These are phyloP conservation scores for Hypsibius dujardini DNA, from an alignment of 1,140 invertebrate genomes.

Conservation along the genomic window DNA sequence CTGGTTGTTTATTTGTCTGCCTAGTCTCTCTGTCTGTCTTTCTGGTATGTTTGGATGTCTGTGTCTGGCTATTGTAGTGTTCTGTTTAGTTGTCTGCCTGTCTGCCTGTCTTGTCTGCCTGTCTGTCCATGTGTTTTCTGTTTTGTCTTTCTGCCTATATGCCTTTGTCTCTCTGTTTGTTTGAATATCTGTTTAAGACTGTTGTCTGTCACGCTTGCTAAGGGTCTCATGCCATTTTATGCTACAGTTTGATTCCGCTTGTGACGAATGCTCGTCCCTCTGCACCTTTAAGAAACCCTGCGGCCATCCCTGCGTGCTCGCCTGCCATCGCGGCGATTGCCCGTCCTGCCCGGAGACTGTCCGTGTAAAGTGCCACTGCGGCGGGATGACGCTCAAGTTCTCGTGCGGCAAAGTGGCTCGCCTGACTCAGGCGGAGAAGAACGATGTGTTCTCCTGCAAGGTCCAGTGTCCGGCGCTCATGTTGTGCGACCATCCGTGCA, in stretches of 20 bases:
- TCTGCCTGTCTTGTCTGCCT: too few species aligned
- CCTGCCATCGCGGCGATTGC: constrained; percentile 49
- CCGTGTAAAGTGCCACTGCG: constrained; percentile 52
- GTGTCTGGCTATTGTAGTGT: too few species aligned
- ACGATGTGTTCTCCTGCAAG: constrained; percentile 48
- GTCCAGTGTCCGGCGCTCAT: constrained; percentile 62
- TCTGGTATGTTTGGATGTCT: too few species aligned
- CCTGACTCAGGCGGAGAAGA: constrained; percentile 35
- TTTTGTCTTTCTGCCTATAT: too few species aligned
- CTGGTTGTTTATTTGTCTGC: too few species aligned
- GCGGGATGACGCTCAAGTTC: constrained; percentile 50
- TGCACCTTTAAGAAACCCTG: constrained; percentile 57
- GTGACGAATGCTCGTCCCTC: constrained; percentile 46
- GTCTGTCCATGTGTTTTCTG: too few species aligned
- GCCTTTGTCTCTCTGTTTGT: too few species aligned
- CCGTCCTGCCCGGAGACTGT: constrained; percentile 48
- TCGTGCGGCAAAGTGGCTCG: constrained; percentile 47
- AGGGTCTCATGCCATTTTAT: not conserved
- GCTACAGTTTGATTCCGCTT: constrained; percentile 29
- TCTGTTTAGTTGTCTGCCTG: too few species aligned
- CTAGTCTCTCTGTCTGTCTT: too few species aligned
- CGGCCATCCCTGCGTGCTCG: constrained; percentile 50
- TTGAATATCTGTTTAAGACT: too few species aligned
- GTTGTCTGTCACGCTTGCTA: too few species aligned
- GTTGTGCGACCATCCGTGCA: constrained; percentile 51